phyloP scores from a whole-genome alignment of 2,797 vertebrate species.

The Rhadinocentrus ornatus region DNA sequence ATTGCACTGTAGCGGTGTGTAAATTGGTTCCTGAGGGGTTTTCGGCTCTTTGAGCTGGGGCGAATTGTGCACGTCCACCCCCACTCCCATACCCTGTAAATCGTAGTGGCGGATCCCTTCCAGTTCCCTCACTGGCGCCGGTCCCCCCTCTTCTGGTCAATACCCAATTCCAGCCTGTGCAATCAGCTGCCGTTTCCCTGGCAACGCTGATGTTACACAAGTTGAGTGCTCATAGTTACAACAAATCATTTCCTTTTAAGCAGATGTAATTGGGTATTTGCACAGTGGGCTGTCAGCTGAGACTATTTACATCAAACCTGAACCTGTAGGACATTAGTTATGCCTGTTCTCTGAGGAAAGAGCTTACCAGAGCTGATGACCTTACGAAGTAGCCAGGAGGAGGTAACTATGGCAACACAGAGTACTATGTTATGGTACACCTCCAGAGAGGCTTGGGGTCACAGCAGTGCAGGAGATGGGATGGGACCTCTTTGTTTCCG shows the following conservation, averaged over 20 bases:
- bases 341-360: conserved; percentile 86
- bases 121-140: conserved; percentile 90
- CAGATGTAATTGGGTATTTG: conserved; percentile 96
- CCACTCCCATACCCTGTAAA: conserved; percentile 86
- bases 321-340: conserved; percentile 92
- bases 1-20: conserved; percentile 94
- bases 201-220: conserved; percentile 97
- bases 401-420: conserved; percentile 90
- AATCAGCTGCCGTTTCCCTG: conserved; percentile 92
- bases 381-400: conserved; percentile 88
- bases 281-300: conserved; percentile 93
- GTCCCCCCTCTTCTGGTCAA: conserved; percentile 90
- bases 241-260: conserved; percentile 98
- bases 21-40: conserved; percentile 99
- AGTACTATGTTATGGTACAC: conserved; percentile 74
- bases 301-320: conserved; percentile 93
- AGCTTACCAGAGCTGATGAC: conserved; percentile 85
- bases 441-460: conserved; percentile 69
- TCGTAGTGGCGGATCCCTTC: conserved; percentile 90
- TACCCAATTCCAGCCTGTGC: conserved; percentile 98
- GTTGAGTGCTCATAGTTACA: conserved; percentile 92
- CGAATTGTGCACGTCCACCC: conserved; percentile 86
- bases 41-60: conserved; percentile 88
- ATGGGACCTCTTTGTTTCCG: conserved; percentile 52
- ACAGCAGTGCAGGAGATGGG: conserved; percentile 53